Conservation (phyloP, 2,113 vertebrate species). For the Callithrix jacchus region DNA sequence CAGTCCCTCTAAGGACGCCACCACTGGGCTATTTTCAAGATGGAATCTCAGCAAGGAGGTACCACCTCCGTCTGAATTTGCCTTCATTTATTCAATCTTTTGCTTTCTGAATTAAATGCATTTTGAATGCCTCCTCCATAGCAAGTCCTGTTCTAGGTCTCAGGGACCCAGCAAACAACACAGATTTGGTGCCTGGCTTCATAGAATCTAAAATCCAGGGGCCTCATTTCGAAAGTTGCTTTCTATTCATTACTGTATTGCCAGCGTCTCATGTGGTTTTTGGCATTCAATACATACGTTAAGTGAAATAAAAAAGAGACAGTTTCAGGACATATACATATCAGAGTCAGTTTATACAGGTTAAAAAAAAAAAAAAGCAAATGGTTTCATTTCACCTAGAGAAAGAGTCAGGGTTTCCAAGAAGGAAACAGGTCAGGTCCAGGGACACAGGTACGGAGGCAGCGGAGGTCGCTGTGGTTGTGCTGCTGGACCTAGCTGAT, state of each 20-base stretch:
- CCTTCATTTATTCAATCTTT: not conserved
- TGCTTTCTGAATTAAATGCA: not conserved
- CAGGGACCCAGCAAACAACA: not conserved
- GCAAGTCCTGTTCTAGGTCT: not conserved
- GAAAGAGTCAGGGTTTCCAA: not conserved
- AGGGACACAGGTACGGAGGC: not conserved
- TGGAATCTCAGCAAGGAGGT: not conserved
- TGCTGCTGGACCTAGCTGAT: rapidly evolving
- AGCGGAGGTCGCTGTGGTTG: too few relatives aligned
- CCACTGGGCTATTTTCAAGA: not conserved
- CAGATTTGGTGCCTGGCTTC: not conserved
- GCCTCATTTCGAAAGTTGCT: not conserved
- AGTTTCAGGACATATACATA: not conserved
- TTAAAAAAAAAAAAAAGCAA: not conserved
- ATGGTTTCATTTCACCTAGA: not conserved
- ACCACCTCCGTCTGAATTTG: not conserved
- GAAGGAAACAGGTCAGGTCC: not conserved
- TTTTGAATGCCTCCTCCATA: not conserved
- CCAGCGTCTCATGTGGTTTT: not conserved
- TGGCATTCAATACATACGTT: not conserved
- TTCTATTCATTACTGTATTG: not conserved
- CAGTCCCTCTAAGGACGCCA: too few relatives aligned
- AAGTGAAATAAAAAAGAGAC: not conserved
- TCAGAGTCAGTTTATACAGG: not conserved
- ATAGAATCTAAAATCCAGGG: not conserved